phyloP scores from a whole-genome alignment of 2,888 invertebrate species.

The Caenorhabditis afra region DNA sequence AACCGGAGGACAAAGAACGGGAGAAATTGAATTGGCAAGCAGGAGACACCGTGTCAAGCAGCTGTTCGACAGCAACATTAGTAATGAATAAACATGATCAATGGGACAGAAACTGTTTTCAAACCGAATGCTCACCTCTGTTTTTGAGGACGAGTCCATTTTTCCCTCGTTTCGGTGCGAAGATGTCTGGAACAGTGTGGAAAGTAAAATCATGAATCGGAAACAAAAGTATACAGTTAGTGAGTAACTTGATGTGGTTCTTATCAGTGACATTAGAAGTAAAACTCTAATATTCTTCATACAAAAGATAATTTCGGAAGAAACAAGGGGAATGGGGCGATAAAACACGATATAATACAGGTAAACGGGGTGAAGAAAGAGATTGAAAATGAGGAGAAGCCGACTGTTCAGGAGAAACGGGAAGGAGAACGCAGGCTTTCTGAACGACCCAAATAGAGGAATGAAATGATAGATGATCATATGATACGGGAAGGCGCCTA shows the following conservation, averaged over 20 bases:
- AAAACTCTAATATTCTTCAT: not conserved
- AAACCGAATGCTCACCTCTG: too few species aligned
- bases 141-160: not conserved
- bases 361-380: conserved; percentile 14
- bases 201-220: too few species aligned
- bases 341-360: conserved; percentile 42
- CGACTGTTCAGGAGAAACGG: not conserved
- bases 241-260: too few species aligned
- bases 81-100: too few species aligned
- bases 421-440: conserved; percentile 3
- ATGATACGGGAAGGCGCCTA: conserved; percentile 42
- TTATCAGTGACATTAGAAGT: too few species aligned
- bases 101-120: too few species aligned
- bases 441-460: conserved; percentile 37
- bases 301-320: not conserved
- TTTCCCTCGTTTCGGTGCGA: too few species aligned
- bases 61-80: conserved; percentile 18
- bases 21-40: not conserved
- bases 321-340: conserved; percentile 16
- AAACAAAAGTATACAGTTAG: too few species aligned
- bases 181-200: too few species aligned
- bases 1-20: conserved; percentile 10
- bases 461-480: conserved; percentile 26
- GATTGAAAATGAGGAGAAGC: not conserved
- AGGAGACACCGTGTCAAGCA: conserved; percentile 5